Conservation (phyloP, 2,797 vertebrate genomes). For the Streptopelia turtur region DNA sequence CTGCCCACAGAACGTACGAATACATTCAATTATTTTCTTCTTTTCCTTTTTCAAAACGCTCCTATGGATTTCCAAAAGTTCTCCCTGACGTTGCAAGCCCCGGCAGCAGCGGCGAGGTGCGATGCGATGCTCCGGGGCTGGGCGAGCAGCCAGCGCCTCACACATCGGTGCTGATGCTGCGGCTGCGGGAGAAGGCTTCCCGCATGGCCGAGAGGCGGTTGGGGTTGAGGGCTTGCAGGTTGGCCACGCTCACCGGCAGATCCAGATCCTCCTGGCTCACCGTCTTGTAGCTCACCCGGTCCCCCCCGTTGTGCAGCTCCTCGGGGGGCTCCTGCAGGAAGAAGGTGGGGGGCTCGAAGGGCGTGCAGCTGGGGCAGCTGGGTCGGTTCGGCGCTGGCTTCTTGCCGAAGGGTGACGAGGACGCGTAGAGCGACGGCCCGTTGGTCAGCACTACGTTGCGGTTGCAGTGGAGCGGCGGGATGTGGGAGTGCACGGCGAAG, state of each 20-base stretch:
- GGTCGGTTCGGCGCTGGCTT: slow-evolving; percentile 84
- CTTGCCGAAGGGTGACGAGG: slow-evolving; percentile 83
- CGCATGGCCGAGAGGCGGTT: slow-evolving; percentile 93
- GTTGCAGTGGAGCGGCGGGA: slow-evolving; percentile 91
- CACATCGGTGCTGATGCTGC: slow-evolving; percentile 97
- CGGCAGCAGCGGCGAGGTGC: accelerated
- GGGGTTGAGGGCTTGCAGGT: slow-evolving; percentile 90
- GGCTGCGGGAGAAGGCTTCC: slow-evolving; percentile 93
- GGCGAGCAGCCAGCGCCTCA: slow-evolving; percentile 59
- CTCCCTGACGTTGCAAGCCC: neutral
- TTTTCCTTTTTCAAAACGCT: neutral
- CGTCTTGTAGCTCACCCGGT: slow-evolving; percentile 86
- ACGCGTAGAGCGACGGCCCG: slow-evolving; percentile 87
- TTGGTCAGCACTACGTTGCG: slow-evolving; percentile 92
- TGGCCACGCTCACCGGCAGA: slow-evolving; percentile 81
- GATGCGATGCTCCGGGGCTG: neutral
- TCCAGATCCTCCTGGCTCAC: slow-evolving; percentile 90
- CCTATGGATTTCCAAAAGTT: neutral
- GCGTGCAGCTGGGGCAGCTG: slow-evolving; percentile 89
- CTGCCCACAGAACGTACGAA: neutral
- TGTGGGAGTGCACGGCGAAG: slow-evolving; percentile 90
- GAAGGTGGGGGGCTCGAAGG: slow-evolving; percentile 90
- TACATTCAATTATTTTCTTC: neutral
- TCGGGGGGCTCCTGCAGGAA: slow-evolving; percentile 93
- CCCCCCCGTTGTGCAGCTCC: slow-evolving; percentile 89